Evolutionary conservation across 2,797 vertebrate genomes (phyloP).

Genomic region (Typhlichthys eigenmanni): DNA sequence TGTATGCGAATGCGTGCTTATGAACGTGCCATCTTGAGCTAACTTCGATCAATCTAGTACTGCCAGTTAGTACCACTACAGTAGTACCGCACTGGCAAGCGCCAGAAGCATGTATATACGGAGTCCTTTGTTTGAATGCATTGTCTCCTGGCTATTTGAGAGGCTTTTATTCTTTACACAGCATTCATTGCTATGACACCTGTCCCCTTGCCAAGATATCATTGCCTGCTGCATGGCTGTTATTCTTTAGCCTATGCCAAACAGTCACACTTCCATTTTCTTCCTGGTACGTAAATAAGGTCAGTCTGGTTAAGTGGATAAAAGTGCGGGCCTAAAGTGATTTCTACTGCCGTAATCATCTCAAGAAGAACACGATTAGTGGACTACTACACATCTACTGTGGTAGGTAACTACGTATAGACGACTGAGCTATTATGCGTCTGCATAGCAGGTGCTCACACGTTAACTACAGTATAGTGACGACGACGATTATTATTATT

Average conservation of each 20-base stretch:
- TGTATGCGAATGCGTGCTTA: not conserved
- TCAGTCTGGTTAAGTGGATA: not conserved
- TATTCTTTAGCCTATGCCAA: slow-evolving; percentile 1
- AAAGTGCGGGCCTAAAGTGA: too few species aligned
- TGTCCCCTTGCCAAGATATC: slow-evolving; percentile 10
- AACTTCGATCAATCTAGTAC: not conserved
- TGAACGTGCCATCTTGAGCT: not conserved
- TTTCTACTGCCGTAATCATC: too few species aligned
- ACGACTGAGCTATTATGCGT: too few species aligned
- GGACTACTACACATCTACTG: too few species aligned
- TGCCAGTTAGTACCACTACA: not conserved
- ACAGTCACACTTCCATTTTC: slow-evolving; percentile 4
- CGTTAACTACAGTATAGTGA: too few species aligned
- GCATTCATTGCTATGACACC: not conserved
- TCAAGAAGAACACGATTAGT: too few species aligned
- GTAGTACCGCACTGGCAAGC: slow-evolving; percentile 27
- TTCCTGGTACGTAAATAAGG: slow-evolving; percentile 18
- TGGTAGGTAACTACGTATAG: too few species aligned
- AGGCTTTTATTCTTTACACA: slow-evolving; percentile 6
- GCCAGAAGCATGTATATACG: slow-evolving; percentile 44
- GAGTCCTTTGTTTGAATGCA: slow-evolving; percentile 29
- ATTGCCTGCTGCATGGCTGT: slow-evolving; percentile 23
- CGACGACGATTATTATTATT: too few species aligned
- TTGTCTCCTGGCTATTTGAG: not conserved
- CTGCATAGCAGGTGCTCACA: too few species aligned